Evolutionary conservation across 2,888 invertebrate genomes (phyloP), one percentile per base, ranked within the genome.

Genomic region (Chironomus tentans): DNA sequence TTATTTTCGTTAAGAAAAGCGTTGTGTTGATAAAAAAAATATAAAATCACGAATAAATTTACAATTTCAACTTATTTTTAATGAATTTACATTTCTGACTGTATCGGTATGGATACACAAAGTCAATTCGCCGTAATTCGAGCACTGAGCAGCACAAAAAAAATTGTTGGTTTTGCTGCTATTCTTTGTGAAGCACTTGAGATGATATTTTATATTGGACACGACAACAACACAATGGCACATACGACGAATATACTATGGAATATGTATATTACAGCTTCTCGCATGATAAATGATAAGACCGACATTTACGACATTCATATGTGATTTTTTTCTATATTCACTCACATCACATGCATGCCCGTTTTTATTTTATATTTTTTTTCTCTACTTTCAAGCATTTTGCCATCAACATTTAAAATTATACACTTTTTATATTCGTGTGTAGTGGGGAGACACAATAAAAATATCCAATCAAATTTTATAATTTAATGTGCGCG

Each of bases 381-480:
- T n/a, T n/a, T n/a, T n/a, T n/a, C n/a, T 65, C 22, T 56, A 18
- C 56, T 24, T 24, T 65, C 65, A 65, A 65, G 65, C 22, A 15
- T 4, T 21, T 72, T 65, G 56, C 62, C 72, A 72, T 72, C 72
- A 72, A 50, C 71, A 48, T 22, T 38, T 47, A 38, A 70, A 71
- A 56, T 56, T 56, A 56, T 56, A 56, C 56, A 56, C 56, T 56
- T 56, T 18, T 56, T 56, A 18, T 56, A 18, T 56, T 56, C 24
- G 72, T 65, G 65, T 71, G 70, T 70, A 76, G 73, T 75, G 76
- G 77, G 77, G 77, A 76, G 75, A 75, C 47, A 38, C 62, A 71
- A 74, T 69, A 69, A 70, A 75, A 76, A 65, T 76, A 75, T 75
- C 77, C 77, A 77, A 77, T 77, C 77, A 77, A 76, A 77, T 69